Percentiles rank a stretch among this genome's conserved stretches.
These are phyloP conservation scores for Macropodus opercularis DNA, from an alignment of 2,797 vertebrate genomes.

Conservation along the genomic window DNA sequence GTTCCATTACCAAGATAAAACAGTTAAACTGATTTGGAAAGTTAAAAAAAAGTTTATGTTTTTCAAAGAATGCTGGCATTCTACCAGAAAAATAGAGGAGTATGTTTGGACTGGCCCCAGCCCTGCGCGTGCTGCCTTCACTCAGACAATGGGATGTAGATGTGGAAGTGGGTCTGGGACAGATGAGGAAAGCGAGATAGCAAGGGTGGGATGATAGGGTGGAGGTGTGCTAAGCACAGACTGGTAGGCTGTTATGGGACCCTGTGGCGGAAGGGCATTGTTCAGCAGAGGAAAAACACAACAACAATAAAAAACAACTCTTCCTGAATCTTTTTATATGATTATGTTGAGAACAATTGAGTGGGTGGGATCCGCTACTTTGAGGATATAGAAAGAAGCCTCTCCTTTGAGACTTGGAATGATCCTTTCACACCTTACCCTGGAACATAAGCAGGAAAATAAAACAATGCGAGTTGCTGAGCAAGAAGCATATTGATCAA, in stretches of 20 bases:
- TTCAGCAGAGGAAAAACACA: conserved; percentile 84
- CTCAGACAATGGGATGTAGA: conserved; percentile 83
- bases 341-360: conserved; percentile 83
- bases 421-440: conserved; percentile 84
- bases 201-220: conserved; percentile 78
- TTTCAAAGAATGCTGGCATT: conserved; percentile 75
- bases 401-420: conserved; percentile 81
- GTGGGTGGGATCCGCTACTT: conserved; percentile 78
- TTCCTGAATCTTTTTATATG: conserved; percentile 86
- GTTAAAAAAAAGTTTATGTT: conserved; percentile 67
- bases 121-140: conserved; percentile 80
- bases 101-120: conserved; percentile 81
- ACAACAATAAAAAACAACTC: conserved; percentile 84
- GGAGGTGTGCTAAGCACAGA: conserved; percentile 77
- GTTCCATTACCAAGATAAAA: conserved; percentile 51
- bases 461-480: conserved; percentile 82
- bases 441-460: conserved; percentile 80
- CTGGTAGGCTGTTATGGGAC: conserved; percentile 80
- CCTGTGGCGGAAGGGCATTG: conserved; percentile 85
- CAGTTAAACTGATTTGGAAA: conserved; percentile 72
- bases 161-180: conserved; percentile 82
- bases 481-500: conserved; percentile 79
- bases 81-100: conserved; percentile 78
- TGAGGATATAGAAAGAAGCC: conserved; percentile 81
- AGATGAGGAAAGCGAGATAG: conserved; percentile 85